These are phyloP conservation scores for Astreopora myriophthalma DNA, from an alignment of 64 coral and sea anemone genomes.

Conservation along the genomic window DNA sequence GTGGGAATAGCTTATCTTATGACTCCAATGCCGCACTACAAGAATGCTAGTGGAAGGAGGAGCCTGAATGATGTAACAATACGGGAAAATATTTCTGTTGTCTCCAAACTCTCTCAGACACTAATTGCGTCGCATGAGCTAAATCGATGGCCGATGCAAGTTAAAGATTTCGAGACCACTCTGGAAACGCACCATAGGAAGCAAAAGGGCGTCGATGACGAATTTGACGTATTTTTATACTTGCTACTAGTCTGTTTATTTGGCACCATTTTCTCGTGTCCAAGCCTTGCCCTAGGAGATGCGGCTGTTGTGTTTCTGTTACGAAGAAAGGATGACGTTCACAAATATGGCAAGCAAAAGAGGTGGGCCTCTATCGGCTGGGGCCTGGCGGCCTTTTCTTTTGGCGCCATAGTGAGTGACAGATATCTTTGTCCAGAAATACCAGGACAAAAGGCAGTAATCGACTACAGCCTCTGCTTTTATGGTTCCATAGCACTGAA, in stretches of 20 bases:
- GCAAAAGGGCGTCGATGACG: background rate
- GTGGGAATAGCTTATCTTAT: conserved; percentile 35
- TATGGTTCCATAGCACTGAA: conserved; percentile 61
- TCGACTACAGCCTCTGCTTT: conserved; percentile 59
- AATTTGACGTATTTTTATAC: conserved; percentile 16
- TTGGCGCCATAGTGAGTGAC: conserved; percentile 62
- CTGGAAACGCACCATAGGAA: background rate
- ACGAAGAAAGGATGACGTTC: conserved; percentile 45
- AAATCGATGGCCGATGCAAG: background rate
- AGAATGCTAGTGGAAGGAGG: background rate
- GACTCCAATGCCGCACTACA: conserved; percentile 5
- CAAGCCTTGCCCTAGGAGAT: conserved; percentile 70
- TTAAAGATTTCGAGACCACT: background rate
- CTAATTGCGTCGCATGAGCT: background rate
- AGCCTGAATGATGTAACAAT: background rate
- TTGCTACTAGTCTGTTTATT: conserved; percentile 52
- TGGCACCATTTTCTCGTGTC: conserved; percentile 68
- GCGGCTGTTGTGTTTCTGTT: conserved; percentile 49
- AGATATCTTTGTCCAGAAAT: conserved; percentile 49
- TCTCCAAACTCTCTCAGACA: conserved; percentile 3
- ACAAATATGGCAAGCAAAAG: conserved; percentile 74
- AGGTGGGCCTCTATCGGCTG: conserved; percentile 74
- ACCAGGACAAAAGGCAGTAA: conserved; percentile 7
- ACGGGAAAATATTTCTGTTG: background rate
- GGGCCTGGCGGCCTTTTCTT: conserved; percentile 56